A percentile compares a stretch with the other conserved stretches of the same genome.
phyloP scores from a whole-genome alignment of 2,888 invertebrate genomes.

The Troglohyphantes excavatus region DNA sequence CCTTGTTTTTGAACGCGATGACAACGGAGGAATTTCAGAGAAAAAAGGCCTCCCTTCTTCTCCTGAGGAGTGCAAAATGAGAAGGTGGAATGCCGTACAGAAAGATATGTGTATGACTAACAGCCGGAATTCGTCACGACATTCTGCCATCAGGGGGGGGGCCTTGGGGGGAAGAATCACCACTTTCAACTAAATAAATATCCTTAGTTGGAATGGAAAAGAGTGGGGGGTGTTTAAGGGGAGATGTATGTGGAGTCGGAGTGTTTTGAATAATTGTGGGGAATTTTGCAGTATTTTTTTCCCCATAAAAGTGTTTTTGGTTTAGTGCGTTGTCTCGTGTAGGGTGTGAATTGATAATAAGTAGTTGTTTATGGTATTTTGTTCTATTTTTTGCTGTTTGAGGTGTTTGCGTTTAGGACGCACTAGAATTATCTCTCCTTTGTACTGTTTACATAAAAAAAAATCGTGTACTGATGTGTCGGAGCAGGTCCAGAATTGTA shows the following conservation, averaged over 20 bases:
- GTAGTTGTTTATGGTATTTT: background rate
- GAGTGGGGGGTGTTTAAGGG: background rate
- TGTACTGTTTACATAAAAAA: no score
- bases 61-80: conserved; percentile 37
- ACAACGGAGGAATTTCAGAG: conserved; percentile 42
- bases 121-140: conserved; percentile 67
- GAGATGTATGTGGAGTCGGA: background rate
- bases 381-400: background rate
- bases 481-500: no score
- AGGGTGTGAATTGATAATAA: background rate
- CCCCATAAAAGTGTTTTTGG: background rate
- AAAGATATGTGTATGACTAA: background rate
- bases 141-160: conserved; percentile 67
- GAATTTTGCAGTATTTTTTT: background rate
- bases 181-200: conserved; percentile 16
- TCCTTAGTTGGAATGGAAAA: background rate
- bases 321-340: no score
- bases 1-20: conserved; percentile 48
- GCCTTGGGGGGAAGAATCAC: conserved; percentile 1
- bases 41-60: background rate
- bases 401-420: no score
- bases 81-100: conserved; percentile 20
- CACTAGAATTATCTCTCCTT: no score
- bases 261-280: conserved; percentile 37
- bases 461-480: no score